Evolutionary conservation across 2,888 invertebrate genomes (phyloP).

Genomic region (Hemithea aestivaria): DNA sequence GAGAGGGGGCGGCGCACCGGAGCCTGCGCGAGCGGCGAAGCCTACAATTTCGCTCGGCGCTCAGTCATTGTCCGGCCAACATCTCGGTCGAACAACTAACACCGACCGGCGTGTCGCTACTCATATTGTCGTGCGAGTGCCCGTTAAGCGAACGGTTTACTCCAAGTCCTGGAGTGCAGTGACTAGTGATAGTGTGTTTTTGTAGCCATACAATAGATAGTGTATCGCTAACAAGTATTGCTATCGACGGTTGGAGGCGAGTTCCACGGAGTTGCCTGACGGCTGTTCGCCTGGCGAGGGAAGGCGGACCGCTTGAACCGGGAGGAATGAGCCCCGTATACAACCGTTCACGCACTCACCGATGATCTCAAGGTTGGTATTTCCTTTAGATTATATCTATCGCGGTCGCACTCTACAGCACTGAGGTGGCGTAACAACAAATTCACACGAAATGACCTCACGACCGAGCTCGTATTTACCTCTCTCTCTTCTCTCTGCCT

Average conservation of each 20-base stretch:
- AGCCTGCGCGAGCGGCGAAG: constrained; percentile 60
- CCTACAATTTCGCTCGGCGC: constrained; percentile 52
- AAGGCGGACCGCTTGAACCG: constrained; percentile 69
- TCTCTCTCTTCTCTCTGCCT: constrained; percentile 21
- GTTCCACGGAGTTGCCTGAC: constrained; percentile 65
- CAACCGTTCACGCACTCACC: constrained; percentile 71
- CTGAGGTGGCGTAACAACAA: constrained; percentile 55
- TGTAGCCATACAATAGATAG: constrained; percentile 70
- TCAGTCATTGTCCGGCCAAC: constrained; percentile 75
- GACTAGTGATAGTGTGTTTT: constrained; percentile 75
- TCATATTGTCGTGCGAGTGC: constrained; percentile 62
- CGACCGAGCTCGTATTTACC: constrained; percentile 52
- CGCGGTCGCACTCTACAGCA: constrained; percentile 18
- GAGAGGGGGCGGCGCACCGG: constrained; percentile 32
- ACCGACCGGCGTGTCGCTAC: constrained; percentile 62
- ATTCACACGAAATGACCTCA: constrained; percentile 56
- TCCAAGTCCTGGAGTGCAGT: constrained; percentile 68
- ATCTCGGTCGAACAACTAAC: constrained; percentile 62
- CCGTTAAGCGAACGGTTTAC: constrained; percentile 65
- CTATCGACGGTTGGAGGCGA: constrained; percentile 59
- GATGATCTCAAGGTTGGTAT: constrained; percentile 74
- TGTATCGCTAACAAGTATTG: constrained; percentile 74
- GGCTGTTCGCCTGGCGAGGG: constrained; percentile 75
- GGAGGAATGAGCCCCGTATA: constrained; percentile 78
- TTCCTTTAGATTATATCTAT: constrained; percentile 11